phyloP scores from a whole-genome alignment of 1,140 invertebrate species.

The Pachypsylla venusta region DNA sequence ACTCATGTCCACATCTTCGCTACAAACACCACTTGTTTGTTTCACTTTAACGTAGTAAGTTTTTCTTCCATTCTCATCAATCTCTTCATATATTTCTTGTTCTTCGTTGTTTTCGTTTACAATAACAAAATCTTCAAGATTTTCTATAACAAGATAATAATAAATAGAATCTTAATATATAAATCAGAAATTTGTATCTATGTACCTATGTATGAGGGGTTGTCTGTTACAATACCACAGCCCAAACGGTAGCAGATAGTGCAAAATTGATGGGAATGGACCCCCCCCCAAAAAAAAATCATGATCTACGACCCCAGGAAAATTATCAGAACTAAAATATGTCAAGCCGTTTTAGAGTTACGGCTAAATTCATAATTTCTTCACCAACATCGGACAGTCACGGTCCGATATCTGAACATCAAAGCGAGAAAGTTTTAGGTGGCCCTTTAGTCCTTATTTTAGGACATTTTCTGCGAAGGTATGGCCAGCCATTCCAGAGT shows the following conservation, averaged over 20 bases:
- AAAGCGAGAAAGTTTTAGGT: no score
- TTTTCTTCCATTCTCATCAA: background rate
- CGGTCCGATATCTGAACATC: no score
- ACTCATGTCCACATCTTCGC: background rate
- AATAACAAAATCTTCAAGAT: slow-evolving; percentile 1
- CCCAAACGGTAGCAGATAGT: background rate
- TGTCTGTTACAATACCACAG: background rate
- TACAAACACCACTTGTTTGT: background rate
- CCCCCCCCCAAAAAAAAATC: background rate
- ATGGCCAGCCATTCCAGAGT: no score
- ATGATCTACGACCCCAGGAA: background rate
- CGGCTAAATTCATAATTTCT: no score
- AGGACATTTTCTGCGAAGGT: no score
- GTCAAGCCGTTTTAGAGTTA: no score
- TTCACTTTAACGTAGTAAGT: slow-evolving; percentile 6
- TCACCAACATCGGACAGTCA: no score
- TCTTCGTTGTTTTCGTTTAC: slow-evolving; percentile 3
- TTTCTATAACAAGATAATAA: background rate
- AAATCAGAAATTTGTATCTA: background rate
- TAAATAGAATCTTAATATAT: no score
- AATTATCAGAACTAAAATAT: background rate
- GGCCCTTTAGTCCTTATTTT: no score
- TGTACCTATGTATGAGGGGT: background rate
- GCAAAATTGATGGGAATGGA: background rate
- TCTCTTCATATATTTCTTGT: slow-evolving; percentile 2